Conservation (phyloP, 1,140 invertebrate genomes). For the Drosophila persimilis region DNA sequence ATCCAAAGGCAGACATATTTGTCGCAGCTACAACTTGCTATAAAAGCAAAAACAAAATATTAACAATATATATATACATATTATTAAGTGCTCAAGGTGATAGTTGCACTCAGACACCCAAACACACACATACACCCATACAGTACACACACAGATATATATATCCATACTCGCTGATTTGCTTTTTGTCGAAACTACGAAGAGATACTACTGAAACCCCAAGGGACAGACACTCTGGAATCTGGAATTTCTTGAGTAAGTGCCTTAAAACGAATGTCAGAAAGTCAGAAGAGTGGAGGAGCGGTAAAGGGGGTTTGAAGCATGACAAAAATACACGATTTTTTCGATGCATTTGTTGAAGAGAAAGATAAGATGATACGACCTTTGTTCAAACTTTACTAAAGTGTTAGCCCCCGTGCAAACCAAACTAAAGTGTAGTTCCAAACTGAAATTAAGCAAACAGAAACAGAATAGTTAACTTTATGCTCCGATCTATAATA, state of each 20-base stretch:
- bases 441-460: conserved; percentile 60
- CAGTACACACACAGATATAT: conserved; percentile 13
- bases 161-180: conserved; percentile 32
- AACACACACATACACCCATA: conserved; percentile 11
- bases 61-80: conserved; percentile 10
- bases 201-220: conserved; percentile 45
- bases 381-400: conserved; percentile 49
- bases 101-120: conserved; percentile 26
- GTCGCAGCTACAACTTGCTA: conserved; percentile 41
- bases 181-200: conserved; percentile 43
- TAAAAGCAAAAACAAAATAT: conserved; percentile 27
- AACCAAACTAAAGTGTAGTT: conserved; percentile 57
- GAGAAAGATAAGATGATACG: conserved; percentile 6
- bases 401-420: conserved; percentile 41
- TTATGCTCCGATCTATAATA: conserved; percentile 72
- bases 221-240: conserved; percentile 64
- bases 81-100: conserved; percentile 49
- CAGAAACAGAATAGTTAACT: conserved; percentile 63
- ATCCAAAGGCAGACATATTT: conserved; percentile 51
- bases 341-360: conserved; percentile 24
- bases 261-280: conserved; percentile 60
- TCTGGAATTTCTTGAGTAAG: conserved; percentile 72
- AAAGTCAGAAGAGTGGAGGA: not conserved
- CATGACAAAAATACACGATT: conserved; percentile 1
- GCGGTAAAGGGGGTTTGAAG: not conserved